phyloP scores from a whole-genome alignment of 23 tunicate genomes.

The Halocynthia roretzi region DNA sequence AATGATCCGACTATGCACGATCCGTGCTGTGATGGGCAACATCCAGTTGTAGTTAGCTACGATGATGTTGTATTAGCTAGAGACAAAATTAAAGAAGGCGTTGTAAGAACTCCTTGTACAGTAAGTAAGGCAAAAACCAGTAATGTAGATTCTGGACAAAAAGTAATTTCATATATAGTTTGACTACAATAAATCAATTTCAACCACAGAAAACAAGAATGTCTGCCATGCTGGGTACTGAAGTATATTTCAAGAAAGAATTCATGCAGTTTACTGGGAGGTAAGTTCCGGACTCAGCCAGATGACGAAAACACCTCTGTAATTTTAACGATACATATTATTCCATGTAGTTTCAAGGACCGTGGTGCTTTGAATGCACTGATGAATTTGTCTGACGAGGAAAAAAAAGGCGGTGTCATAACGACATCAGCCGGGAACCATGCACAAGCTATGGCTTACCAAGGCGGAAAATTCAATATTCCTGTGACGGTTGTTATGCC shows the following conservation, averaged over 20 bases:
- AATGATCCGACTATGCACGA: conserved; percentile 41
- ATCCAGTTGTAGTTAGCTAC: conserved; percentile 70
- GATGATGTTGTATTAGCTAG: conserved; percentile 56
- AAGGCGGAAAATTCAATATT: conserved; percentile 69
- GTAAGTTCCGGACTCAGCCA: conserved; percentile 13
- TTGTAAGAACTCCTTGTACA: conserved; percentile 92
- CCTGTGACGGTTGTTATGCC: conserved; percentile 99
- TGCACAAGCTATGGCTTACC: conserved; percentile 96
- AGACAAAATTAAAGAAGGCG: conserved; percentile 50
- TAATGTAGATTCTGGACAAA: too few species aligned
- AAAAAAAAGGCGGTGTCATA: conserved; percentile 64
- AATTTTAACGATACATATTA: neutral
- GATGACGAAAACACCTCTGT: neutral
- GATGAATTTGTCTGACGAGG: conserved; percentile 64
- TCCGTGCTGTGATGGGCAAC: conserved; percentile 71
- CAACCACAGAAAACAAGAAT: conserved; percentile 41
- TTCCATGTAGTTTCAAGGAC: conserved; percentile 64
- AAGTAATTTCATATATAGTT: neutral
- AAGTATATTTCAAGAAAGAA: conserved; percentile 92
- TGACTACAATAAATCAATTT: neutral
- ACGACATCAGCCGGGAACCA: conserved; percentile 99
- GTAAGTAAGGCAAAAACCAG: conserved; percentile 21
- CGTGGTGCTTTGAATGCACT: conserved; percentile 90
- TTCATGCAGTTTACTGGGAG: conserved; percentile 97
- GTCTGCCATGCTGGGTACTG: conserved; percentile 64